Base-by-base conservation (phyloP, 2,113 vertebrate species). In the Scortum barcoo region DNA sequence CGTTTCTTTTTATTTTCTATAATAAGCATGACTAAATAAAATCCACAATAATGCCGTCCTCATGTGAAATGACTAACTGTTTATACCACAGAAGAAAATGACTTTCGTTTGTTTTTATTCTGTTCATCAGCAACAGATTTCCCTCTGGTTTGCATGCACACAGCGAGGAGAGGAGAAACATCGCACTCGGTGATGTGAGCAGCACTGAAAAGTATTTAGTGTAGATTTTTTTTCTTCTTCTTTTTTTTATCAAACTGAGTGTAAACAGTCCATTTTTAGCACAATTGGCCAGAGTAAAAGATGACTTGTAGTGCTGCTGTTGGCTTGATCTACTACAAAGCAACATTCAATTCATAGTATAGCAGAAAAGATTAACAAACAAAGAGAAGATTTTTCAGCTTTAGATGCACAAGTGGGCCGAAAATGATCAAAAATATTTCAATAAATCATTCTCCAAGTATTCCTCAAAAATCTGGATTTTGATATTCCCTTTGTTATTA, bases 71-170 rank as follows among this genome's bases (percentile, higher is more conserved):
- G 85, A 88, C 92, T 88, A 83, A 91, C 85, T 94, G 92, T 94
- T 94, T 94, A 94, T n/a, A 87, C 91, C 93, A 70, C 87, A 84
- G 91, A 76, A 82, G 84, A 93, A 93, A 93, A 92, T 72, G 90
- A 85, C 87, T 91, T 86, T 81, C 48, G 44, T 89, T 93, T 91
- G 92, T 93, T 93, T 93, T 90, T 75, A 81, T 86, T 90, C 68
- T 50, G 80, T 86, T 93, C 88, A 93, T 90, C 81, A 93, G 87
- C 86, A 91, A 78, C 93, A 94, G 90, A 94, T 81, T 87, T 77
- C 66, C 65, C 79, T 86, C 75, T 60, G 79, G 68, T 89, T 81
- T 40, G 54, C 58, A 63, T 46, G 89, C 56, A 66, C 72, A 12
- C 57, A 3, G 24, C 9, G 22, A 58, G 72, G n/a, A 36, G 68